Evolutionary conservation across 2,888 invertebrate species (phyloP), one percentile per base, ranked within the genome.

Genomic region (Agrotis segetum): DNA sequence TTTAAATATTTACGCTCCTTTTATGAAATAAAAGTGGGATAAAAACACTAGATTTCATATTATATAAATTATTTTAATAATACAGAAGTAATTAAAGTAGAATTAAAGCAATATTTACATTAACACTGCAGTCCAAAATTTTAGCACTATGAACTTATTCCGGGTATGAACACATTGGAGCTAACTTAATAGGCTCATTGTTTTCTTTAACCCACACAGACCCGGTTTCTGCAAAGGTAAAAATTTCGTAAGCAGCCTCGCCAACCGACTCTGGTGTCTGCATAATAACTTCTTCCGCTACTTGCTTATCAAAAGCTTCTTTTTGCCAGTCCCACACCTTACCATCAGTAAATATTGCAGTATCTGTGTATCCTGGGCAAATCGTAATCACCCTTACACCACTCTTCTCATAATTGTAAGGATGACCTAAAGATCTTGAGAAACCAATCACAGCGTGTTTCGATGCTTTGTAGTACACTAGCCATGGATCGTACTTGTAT

Each of bases 311-410:
- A 13, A 81, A 83, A 17, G 75, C 82, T 46, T 78, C 55, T 3
- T 61, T 34, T 0, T 78, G 74, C 24, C 58, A 67, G 2, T 77
- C 77, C 67, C 72, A 74, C 0, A 47, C 3, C 9, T 65, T 24
- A 16, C 71, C 74, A 16, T 70, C 74, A 3, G 65, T 47, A 3
- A 79, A 81, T 73, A 96, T 67, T 17, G 82, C 83, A 0, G 95
- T 96, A 49, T 92, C 88, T 0, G 96, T 96, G 52, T 94, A 90
- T 16, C 96, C 96, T 2, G 96, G 96, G 78, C 96, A 96, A 53
- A 96, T 84, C 0, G 92, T 93, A 52, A 96, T 85, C 40, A 96
- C 92, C 66, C 95, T 92, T 0, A 97, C 96, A 1, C 95, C 94
- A 6, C 92, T 94, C 63, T 91, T 89, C 3, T 91, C 88, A 71